A percentile compares a stretch with the other conserved stretches of the same genome.
Evolutionary conservation across 2,888 invertebrate genomes (phyloP).

Genomic region (Leucophenga montana): DNA sequence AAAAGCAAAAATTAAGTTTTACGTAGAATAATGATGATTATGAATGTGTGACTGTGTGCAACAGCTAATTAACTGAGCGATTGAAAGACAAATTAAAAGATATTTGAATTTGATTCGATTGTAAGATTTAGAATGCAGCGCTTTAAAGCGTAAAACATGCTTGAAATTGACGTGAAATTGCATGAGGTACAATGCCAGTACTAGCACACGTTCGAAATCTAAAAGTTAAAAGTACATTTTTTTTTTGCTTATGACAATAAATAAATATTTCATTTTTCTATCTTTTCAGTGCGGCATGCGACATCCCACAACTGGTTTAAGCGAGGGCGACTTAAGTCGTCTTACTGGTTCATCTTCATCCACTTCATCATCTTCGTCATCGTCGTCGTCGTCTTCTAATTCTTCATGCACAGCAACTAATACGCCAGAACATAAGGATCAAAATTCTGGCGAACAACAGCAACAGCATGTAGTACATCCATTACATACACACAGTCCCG

Average conservation of each 20-base stretch:
- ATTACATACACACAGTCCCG: constrained; percentile 43
- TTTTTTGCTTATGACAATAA: not conserved
- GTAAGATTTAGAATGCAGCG: too few relatives aligned
- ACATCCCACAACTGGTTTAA: constrained; percentile 74
- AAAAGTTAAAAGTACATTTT: not conserved
- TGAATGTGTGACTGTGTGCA: too few relatives aligned
- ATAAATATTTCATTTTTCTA: constrained; percentile 26
- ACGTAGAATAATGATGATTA: too few relatives aligned
- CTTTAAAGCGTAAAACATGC: not conserved
- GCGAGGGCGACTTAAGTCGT: constrained; percentile 74
- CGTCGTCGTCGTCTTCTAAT: constrained; percentile 53
- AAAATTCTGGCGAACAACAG: constrained; percentile 22
- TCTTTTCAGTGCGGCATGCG: constrained; percentile 74
- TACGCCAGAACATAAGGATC: constrained; percentile 35
- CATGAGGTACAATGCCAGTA: too few relatives aligned
- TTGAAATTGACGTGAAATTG: not conserved
- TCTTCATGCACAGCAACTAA: constrained; percentile 49
- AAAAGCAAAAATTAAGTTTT: not conserved
- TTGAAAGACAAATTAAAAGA: too few relatives aligned
- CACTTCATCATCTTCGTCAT: constrained; percentile 62
- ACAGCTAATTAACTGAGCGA: too few relatives aligned
- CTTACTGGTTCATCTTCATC: constrained; percentile 73
- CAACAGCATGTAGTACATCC: constrained; percentile 43
- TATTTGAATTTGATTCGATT: too few relatives aligned
- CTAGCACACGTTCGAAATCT: too few relatives aligned